phyloP scores from a whole-genome alignment of 2,888 invertebrate genomes.

The Embidobia sp. region DNA sequence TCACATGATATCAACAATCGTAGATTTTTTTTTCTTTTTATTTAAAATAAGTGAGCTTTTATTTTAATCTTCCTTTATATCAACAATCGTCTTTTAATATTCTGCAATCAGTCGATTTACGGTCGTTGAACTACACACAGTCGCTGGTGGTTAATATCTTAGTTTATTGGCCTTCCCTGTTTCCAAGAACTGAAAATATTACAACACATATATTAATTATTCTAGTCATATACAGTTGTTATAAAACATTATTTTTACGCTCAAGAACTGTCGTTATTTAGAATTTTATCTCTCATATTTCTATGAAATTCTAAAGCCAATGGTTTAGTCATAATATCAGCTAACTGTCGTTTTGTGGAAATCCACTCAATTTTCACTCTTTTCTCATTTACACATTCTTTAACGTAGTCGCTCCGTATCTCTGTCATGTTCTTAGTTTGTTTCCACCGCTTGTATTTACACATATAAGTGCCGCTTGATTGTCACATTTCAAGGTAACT shows the following conservation, averaged over 20 bases:
- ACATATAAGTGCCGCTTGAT: conserved; percentile 47
- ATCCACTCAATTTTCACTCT: conserved; percentile 14
- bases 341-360: background rate
- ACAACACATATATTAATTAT: too few relatives aligned
- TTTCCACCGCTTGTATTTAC: conserved; percentile 1
- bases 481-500: conserved; percentile 55
- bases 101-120: too few relatives aligned
- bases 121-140: too few relatives aligned
- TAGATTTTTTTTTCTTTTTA: too few relatives aligned
- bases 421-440: conserved; percentile 1
- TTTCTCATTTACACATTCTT: conserved; percentile 33
- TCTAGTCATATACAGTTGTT: background rate
- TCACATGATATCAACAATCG: too few relatives aligned
- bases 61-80: too few relatives aligned
- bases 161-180: too few relatives aligned
- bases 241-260: background rate
- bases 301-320: background rate
- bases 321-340: conserved; percentile 7
- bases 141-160: too few relatives aligned
- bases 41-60: too few relatives aligned
- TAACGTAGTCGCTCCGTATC: conserved; percentile 20
- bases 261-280: background rate
- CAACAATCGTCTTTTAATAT: too few relatives aligned
- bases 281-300: background rate
- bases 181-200: too few relatives aligned